phyloP scores from a whole-genome alignment of 2,888 invertebrate species.

The Saturnia japonica region DNA sequence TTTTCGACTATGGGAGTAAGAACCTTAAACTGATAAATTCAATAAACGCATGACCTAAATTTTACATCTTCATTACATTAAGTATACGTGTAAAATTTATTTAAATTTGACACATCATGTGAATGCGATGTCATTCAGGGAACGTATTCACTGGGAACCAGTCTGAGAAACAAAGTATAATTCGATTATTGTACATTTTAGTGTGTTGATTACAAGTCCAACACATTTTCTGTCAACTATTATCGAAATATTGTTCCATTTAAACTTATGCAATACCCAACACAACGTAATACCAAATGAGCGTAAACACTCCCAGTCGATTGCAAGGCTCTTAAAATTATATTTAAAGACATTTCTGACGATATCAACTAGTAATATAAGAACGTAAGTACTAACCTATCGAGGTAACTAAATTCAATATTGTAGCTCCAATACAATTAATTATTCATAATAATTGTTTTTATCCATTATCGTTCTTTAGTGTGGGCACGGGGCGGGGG shows the following conservation, averaged over 20 bases:
- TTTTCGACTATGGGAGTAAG: too few species aligned
- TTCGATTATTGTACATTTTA: background rate
- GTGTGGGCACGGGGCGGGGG: background rate
- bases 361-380: background rate
- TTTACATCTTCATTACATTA: too few species aligned
- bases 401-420: background rate
- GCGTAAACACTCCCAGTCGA: background rate
- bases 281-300: background rate
- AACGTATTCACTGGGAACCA: background rate
- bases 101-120: too few species aligned
- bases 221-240: background rate
- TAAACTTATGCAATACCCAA: background rate
- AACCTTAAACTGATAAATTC: too few species aligned
- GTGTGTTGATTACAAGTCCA: background rate
- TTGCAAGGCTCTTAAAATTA: background rate
- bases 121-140: too few species aligned
- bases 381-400: background rate
- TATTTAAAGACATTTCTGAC: background rate
- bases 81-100: too few species aligned
- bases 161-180: background rate
- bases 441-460: background rate
- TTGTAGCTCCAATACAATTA: background rate
- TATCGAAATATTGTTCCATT: background rate
- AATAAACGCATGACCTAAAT: too few species aligned
- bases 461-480: background rate